Evolutionary conservation across 2,797 vertebrate species (phyloP).

Genomic region (Dicrostonyx torquatus): DNA sequence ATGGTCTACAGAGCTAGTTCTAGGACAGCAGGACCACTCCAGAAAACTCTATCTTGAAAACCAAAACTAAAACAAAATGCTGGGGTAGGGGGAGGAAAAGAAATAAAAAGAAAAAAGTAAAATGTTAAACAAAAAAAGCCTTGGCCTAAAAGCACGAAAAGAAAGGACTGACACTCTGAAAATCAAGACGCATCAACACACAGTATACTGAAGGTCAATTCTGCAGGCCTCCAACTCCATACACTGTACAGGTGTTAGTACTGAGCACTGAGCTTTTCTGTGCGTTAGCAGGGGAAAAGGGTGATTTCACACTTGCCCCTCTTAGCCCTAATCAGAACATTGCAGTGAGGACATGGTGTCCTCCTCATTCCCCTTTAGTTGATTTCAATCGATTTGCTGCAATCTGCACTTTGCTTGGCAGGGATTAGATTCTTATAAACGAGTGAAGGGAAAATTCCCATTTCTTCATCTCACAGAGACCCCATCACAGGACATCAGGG

Average conservation of each 20-base stretch:
- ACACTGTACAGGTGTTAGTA: not conserved
- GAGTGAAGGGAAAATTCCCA: not conserved
- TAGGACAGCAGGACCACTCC: not conserved
- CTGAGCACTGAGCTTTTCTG: not conserved
- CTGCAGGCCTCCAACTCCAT: not conserved
- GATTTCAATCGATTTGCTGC: not conserved
- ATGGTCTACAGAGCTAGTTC: not conserved
- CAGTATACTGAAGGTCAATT: not conserved
- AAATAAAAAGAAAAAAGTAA: not conserved
- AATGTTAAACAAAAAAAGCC: not conserved
- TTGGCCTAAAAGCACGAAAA: not conserved
- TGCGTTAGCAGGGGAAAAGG: not conserved
- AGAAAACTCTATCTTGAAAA: not conserved
- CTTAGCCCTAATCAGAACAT: slow-evolving; percentile 25
- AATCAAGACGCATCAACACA: slow-evolving; percentile 1
- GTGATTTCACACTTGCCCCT: not conserved
- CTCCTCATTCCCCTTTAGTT: not conserved
- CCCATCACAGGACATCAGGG: not conserved
- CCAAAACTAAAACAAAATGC: not conserved
- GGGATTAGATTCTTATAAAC: slow-evolving; percentile 22
- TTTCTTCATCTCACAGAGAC: slow-evolving; percentile 19
- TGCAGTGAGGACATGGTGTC: not conserved
- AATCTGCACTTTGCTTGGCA: slow-evolving; percentile 3
- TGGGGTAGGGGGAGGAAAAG: accelerated
- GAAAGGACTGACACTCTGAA: not conserved